phyloP scores from a whole-genome alignment of 2,888 invertebrate species.

The Lomographa bimaculata region DNA sequence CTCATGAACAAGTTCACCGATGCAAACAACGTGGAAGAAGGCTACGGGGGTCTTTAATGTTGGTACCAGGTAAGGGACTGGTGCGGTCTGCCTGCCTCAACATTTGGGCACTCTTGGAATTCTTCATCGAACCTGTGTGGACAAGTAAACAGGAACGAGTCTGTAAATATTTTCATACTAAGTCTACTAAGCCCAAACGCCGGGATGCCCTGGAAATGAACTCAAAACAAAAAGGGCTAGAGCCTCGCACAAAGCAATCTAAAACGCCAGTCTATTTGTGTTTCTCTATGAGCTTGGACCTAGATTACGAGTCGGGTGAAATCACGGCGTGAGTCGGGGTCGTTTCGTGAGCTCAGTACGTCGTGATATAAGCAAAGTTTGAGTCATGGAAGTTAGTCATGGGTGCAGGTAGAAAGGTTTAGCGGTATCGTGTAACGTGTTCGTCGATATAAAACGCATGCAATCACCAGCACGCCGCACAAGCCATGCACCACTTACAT shows the following conservation, averaged over 20 bases:
- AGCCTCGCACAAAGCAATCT: constrained; percentile 50
- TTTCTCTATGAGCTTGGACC: constrained; percentile 37
- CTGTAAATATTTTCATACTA: constrained; percentile 58
- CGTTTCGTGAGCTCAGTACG: constrained; percentile 38
- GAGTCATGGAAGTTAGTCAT: constrained; percentile 43
- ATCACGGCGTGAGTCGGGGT: constrained; percentile 42
- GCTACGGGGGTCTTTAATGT: constrained; percentile 71
- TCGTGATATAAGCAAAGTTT: constrained; percentile 47
- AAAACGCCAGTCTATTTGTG: constrained; percentile 41
- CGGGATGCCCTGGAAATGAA: constrained; percentile 43
- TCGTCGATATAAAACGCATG: constrained; percentile 67
- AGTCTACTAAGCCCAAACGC: constrained; percentile 44
- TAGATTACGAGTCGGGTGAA: constrained; percentile 42
- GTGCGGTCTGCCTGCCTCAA: constrained; percentile 86
- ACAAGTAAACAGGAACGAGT: constrained; percentile 76
- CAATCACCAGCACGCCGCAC: constrained; percentile 65
- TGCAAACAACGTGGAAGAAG: constrained; percentile 63
- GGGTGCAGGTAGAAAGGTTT: constrained; percentile 52
- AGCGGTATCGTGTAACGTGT: constrained; percentile 41
- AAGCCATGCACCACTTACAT: constrained; percentile 82
- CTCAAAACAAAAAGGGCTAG: constrained; percentile 37
- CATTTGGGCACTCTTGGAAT: constrained; percentile 87
- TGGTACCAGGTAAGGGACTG: constrained; percentile 84
- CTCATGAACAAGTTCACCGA: constrained; percentile 58
- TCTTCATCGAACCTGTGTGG: constrained; percentile 86